Conservation (phyloP, 2,888 invertebrate genomes). For the Cyclophora punctaria region DNA sequence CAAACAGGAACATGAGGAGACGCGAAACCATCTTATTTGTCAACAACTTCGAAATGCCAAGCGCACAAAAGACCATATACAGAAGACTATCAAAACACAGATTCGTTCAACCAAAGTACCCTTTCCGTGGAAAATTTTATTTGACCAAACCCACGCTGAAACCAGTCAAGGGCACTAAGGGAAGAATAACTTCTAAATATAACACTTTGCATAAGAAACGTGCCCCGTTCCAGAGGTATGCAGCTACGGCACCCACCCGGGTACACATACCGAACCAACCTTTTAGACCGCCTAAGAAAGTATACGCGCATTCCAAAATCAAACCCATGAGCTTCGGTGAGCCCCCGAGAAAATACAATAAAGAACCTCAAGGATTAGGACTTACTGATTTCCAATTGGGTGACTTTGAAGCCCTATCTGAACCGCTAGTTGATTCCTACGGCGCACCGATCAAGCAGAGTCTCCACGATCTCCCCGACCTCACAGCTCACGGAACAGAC, state of each 20-base stretch:
- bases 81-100: conserved; percentile 32
- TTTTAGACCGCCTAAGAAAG: too few relatives aligned
- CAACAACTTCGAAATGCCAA: conserved; percentile 37
- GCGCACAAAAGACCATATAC: conserved; percentile 43
- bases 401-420: conserved; percentile 6
- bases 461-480: conserved; percentile 24
- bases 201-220: conserved; percentile 29
- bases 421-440: conserved; percentile 50
- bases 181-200: conserved; percentile 31
- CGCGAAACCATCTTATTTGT: conserved; percentile 47
- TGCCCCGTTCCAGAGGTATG: conserved; percentile 29
- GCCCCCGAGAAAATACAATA: conserved; percentile 32
- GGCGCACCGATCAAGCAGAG: conserved; percentile 35
- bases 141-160: too few relatives aligned
- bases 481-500: not conserved
- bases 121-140: conserved; percentile 25
- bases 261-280: conserved; percentile 1
- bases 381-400: conserved; percentile 18
- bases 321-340: conserved; percentile 48
- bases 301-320: conserved; percentile 5
- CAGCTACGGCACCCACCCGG: conserved; percentile 24
- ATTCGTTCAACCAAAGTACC: conserved; percentile 34
- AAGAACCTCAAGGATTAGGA: not conserved
- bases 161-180: conserved; percentile 34
- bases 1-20: conserved; percentile 28